A percentile compares a stretch with the other conserved stretches of the same genome.
phyloP scores from a whole-genome alignment of 2,797 vertebrate genomes.

The Trematomus bernacchii region DNA sequence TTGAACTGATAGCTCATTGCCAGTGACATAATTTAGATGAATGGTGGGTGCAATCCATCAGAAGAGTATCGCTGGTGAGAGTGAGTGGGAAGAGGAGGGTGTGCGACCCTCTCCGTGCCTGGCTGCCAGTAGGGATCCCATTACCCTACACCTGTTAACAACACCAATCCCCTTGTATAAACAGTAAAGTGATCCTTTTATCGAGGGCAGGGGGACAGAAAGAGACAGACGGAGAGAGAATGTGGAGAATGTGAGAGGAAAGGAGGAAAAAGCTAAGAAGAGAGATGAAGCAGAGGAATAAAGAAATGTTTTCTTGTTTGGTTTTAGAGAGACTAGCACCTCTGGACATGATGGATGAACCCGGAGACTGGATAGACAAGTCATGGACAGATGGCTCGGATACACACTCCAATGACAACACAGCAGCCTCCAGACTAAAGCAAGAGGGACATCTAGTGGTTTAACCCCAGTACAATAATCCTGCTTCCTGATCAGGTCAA shows the following conservation, averaged over 20 bases:
- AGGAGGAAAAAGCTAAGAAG: slow-evolving; percentile 40
- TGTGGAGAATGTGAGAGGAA: slow-evolving; percentile 40
- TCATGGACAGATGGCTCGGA: slow-evolving; percentile 68
- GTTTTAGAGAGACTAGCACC: slow-evolving; percentile 78
- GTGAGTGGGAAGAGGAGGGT: slow-evolving; percentile 57
- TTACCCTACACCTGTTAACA: slow-evolving; percentile 93
- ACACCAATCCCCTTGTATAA: slow-evolving; percentile 88
- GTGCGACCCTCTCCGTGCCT: slow-evolving; percentile 71
- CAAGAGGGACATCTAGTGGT: slow-evolving; percentile 83
- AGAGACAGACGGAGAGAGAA: slow-evolving; percentile 56
- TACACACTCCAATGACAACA: slow-evolving; percentile 35
- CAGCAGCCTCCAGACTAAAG: slow-evolving; percentile 54
- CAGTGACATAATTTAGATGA: slow-evolving; percentile 92
- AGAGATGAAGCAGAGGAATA: slow-evolving; percentile 65
- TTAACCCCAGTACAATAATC: neutral
- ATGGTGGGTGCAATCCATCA: slow-evolving; percentile 89
- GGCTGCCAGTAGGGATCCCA: slow-evolving; percentile 88
- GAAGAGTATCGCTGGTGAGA: slow-evolving; percentile 74
- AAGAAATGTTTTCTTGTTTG: slow-evolving; percentile 85
- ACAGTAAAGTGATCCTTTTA: slow-evolving; percentile 87
- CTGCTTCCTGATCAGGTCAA: neutral
- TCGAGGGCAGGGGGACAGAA: slow-evolving; percentile 64
- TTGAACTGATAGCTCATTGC: slow-evolving; percentile 86
- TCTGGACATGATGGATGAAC: slow-evolving; percentile 87
- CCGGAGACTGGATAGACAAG: slow-evolving; percentile 78